phyloP scores from a whole-genome alignment of 2,113 vertebrate species.

The Hucho hucho region DNA sequence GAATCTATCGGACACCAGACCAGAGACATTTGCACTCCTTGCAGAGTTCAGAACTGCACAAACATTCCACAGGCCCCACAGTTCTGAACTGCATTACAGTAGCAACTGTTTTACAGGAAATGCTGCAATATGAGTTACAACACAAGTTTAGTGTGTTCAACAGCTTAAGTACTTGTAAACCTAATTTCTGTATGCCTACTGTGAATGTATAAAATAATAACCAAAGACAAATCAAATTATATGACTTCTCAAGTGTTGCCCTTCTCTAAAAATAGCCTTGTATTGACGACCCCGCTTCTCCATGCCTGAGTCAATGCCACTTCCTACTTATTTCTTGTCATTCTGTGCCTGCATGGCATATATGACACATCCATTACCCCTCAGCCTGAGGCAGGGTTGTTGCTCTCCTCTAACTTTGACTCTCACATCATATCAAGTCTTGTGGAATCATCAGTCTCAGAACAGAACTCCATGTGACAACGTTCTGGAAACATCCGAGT shows the following conservation, averaged over 20 bases:
- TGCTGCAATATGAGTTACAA: not conserved
- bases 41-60: constrained; percentile 24
- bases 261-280: not conserved
- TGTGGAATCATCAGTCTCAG: not conserved
- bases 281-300: not conserved
- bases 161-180: not conserved
- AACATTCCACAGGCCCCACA: too few relatives aligned
- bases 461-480: not conserved
- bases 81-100: too few relatives aligned
- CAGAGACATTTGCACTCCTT: constrained; percentile 58
- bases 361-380: not conserved
- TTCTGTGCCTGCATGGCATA: not conserved
- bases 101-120: too few relatives aligned
- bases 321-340: not conserved
- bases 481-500: not conserved
- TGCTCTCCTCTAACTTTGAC: not conserved
- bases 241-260: not conserved
- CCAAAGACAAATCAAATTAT: too few relatives aligned
- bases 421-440: not conserved
- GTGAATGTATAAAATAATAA: not conserved
- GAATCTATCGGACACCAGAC: constrained; percentile 58
- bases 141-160: not conserved
- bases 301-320: not conserved
- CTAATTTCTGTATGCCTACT: not conserved
- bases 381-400: not conserved